These are phyloP conservation scores for Bucco capensis DNA, from an alignment of 2,113 vertebrate genomes.

Conservation along the genomic window DNA sequence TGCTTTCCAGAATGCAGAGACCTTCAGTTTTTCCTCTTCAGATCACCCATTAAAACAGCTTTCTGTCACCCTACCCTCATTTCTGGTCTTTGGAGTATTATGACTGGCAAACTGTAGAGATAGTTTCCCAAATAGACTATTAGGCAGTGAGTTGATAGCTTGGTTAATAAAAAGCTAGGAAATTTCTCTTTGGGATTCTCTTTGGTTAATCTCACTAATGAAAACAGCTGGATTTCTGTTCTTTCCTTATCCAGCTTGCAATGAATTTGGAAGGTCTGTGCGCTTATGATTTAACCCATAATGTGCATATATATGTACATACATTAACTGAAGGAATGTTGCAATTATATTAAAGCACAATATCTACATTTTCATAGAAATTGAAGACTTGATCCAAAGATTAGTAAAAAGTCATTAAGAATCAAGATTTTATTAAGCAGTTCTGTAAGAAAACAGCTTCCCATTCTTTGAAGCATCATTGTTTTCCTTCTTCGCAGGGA, in stretches of 20 bases:
- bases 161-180: background rate
- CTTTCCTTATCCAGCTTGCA: background rate
- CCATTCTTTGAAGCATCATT: background rate
- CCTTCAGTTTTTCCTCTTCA: background rate
- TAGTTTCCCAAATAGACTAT: background rate
- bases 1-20: background rate
- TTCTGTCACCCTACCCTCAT: background rate
- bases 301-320: background rate
- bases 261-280: background rate
- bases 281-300: too few species aligned
- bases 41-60: background rate
- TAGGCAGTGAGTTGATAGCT: background rate
- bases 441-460: background rate
- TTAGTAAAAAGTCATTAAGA: background rate
- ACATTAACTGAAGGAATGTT: background rate
- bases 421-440: background rate
- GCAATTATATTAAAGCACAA: background rate
- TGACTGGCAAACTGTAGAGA: background rate
- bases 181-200: background rate
- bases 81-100: background rate
- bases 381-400: background rate
- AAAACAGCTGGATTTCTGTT: background rate
- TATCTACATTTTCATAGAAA: background rate
- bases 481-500: background rate
- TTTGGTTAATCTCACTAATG: background rate